These are phyloP conservation scores for Heterodera filipjevi DNA, from an alignment of 2,888 invertebrate species.

Conservation along the genomic window DNA sequence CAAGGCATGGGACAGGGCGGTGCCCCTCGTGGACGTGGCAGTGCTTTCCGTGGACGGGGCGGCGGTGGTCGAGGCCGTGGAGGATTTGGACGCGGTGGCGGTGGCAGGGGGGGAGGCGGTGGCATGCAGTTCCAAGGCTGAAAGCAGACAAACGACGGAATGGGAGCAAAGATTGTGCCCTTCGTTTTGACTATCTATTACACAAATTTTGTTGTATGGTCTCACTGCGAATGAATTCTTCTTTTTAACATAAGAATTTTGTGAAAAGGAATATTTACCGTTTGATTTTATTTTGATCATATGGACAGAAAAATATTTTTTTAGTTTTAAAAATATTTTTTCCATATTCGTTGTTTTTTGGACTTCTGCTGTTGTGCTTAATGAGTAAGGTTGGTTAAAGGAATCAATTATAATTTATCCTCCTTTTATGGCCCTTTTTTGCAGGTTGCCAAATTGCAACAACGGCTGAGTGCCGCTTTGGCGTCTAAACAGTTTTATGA, in stretches of 20 bases:
- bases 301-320: background rate
- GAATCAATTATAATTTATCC: background rate
- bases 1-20: constrained; percentile 63
- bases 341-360: background rate
- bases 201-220: constrained; percentile 20
- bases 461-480: constrained; percentile 37
- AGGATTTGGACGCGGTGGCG: constrained; percentile 25
- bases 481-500: constrained; percentile 54
- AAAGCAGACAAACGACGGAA: background rate
- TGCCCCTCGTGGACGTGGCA: constrained; percentile 45
- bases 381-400: background rate
- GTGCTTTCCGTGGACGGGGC: constrained; percentile 48
- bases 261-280: background rate
- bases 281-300: background rate
- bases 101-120: constrained; percentile 26
- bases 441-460: constrained; percentile 36
- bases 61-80: constrained; percentile 45
- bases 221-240: background rate
- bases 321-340: background rate
- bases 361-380: background rate
- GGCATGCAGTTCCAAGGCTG: constrained; percentile 21
- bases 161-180: background rate
- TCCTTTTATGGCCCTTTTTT: too few species aligned
- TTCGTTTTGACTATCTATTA: background rate
- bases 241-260: background rate